Conservation (phyloP, 1,140 invertebrate genomes). For the Pantala flavescens region DNA sequence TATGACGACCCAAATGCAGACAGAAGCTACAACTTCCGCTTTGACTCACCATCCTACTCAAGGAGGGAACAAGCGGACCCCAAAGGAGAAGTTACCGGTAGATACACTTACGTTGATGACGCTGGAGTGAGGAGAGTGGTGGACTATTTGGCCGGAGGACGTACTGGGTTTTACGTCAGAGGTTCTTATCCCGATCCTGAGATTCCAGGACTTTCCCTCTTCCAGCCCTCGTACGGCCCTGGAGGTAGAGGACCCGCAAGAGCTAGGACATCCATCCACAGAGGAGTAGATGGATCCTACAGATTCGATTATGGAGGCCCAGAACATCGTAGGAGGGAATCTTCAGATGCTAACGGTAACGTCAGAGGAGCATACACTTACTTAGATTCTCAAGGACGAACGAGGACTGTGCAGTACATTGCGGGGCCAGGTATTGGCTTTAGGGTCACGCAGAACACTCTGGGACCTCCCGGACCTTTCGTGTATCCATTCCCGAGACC, state of each 20-base stretch:
- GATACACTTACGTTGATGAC: conserved; percentile 57
- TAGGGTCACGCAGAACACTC: conserved; percentile 47
- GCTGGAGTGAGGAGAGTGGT: conserved; percentile 59
- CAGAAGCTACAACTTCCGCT: conserved; percentile 55
- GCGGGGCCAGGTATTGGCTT: conserved; percentile 65
- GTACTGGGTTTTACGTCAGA: conserved; percentile 58
- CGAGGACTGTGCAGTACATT: conserved; percentile 59
- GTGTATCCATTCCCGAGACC: neutral
- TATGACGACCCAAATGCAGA: conserved; percentile 53
- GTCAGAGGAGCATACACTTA: conserved; percentile 62
- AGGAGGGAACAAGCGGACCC: conserved; percentile 52
- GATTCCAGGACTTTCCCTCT: conserved; percentile 40
- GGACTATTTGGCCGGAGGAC: conserved; percentile 56
- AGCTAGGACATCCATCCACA: conserved; percentile 48
- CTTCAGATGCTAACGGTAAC: conserved; percentile 52
- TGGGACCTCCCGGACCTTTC: neutral
- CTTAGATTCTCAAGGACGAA: conserved; percentile 58
- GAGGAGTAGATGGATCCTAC: conserved; percentile 50
- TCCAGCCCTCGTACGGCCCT: conserved; percentile 30
- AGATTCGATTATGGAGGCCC: conserved; percentile 46
- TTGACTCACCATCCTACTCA: conserved; percentile 50
- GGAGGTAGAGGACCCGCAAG: conserved; percentile 39
- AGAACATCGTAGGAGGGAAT: conserved; percentile 57
- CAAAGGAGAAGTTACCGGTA: conserved; percentile 41
- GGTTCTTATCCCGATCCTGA: conserved; percentile 53